These are phyloP conservation scores for Hemiprocne comata DNA, from an alignment of 2,113 vertebrate species.

Conservation along the genomic window DNA sequence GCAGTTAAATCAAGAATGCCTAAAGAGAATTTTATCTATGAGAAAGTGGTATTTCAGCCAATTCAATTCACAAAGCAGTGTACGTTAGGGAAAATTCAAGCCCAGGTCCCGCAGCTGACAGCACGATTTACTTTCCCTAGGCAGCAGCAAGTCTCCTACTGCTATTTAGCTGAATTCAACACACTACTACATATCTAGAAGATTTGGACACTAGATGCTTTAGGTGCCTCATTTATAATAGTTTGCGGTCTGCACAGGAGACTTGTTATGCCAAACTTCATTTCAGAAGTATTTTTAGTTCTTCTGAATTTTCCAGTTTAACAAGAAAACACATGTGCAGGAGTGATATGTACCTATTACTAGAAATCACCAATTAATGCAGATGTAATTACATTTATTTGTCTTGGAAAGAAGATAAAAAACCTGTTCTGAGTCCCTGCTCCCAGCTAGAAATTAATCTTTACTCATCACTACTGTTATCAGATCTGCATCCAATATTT, in stretches of 20 bases:
- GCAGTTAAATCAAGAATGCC: neutral
- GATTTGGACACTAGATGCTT: neutral
- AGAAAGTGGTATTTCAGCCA: neutral
- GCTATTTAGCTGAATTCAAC: neutral
- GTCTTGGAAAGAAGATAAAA: neutral
- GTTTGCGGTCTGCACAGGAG: neutral
- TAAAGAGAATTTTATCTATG: neutral
- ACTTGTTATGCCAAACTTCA: neutral
- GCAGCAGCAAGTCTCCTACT: neutral
- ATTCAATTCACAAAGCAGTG: neutral
- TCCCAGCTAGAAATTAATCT: neutral
- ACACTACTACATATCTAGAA: neutral
- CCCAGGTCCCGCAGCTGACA: neutral
- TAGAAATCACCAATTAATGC: neutral
- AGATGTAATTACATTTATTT: neutral
- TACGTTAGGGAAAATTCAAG: neutral
- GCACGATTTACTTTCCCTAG: neutral
- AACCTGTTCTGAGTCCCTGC: neutral
- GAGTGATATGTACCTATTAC: neutral
- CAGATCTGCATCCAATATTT: neutral
- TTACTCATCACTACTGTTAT: neutral
- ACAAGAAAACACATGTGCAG: neutral
- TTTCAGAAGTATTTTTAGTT: neutral
- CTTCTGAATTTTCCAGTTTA: neutral
- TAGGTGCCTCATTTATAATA: neutral